Conservation (phyloP, 2,888 invertebrate species). For the Schizaphis graminum region DNA sequence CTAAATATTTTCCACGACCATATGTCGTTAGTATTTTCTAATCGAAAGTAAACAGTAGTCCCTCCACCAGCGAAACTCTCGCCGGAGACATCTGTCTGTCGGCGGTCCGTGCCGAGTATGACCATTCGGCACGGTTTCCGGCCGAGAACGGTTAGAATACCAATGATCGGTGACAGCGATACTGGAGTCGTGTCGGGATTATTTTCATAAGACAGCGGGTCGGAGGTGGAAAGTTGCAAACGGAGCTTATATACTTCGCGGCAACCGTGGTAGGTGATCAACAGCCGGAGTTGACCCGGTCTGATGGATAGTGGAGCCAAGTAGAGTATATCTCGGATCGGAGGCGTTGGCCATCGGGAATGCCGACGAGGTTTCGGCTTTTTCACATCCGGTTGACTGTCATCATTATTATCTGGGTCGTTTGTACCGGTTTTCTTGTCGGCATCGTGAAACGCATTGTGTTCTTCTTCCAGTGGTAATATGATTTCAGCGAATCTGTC, state of each 20-base stretch:
- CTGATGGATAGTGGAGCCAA: background rate
- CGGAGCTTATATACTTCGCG: constrained; percentile 36
- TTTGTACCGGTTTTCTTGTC: too few relatives aligned
- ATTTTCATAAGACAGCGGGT: background rate
- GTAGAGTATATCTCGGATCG: constrained; percentile 33
- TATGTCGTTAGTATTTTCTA: constrained; percentile 48
- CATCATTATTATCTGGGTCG: background rate
- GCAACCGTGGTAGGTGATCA: constrained; percentile 42
- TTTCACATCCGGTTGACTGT: too few relatives aligned
- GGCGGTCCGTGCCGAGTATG: constrained; percentile 45
- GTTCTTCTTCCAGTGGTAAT: constrained; percentile 8
- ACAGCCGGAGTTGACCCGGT: background rate
- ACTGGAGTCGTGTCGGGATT: background rate
- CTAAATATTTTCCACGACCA: constrained; percentile 46
- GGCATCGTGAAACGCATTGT: too few relatives aligned
- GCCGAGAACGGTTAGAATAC: background rate
- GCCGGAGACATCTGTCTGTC: background rate
- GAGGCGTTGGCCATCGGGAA: background rate
- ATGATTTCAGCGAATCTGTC: constrained; percentile 42
- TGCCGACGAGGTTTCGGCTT: background rate
- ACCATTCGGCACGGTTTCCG: constrained; percentile 48
- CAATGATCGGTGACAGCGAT: background rate
- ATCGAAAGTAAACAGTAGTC: constrained; percentile 29
- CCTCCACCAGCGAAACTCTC: background rate
- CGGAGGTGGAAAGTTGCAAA: background rate